Evolutionary conservation across 2,113 vertebrate genomes (phyloP).

Genomic region (Uria lomvia): DNA sequence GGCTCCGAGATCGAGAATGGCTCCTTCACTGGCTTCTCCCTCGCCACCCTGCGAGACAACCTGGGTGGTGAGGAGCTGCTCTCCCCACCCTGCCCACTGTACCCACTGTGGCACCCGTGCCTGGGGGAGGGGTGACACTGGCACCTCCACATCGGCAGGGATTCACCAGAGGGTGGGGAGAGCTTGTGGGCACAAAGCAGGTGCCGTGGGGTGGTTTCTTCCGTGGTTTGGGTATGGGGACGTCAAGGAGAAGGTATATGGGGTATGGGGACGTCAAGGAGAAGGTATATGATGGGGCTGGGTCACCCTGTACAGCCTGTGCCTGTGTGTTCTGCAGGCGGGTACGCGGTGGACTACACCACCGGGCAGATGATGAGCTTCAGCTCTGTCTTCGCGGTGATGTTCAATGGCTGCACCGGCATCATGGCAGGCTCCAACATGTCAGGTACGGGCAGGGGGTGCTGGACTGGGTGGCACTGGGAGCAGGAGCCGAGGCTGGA

Average conservation of each 20-base stretch:
- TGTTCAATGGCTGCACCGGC: constrained; percentile 90
- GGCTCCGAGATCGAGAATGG: constrained; percentile 54
- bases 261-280: neutral
- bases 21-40: constrained; percentile 84
- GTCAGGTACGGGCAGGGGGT: constrained; percentile 72
- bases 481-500: neutral
- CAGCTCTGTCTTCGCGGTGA: constrained; percentile 83
- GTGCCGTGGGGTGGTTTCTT: neutral
- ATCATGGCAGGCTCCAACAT: constrained; percentile 92
- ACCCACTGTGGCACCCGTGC: fast-evolving
- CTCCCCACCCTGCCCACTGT: fast-evolving
- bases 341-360: constrained; percentile 81
- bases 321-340: constrained; percentile 44
- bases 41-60: constrained; percentile 80
- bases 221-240: neutral
- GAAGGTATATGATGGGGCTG: neutral
- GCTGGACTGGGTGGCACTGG: neutral
- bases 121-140: neutral
- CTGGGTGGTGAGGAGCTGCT: constrained; percentile 72
- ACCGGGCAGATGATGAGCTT: constrained; percentile 80
- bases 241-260: neutral
- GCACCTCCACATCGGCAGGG: neutral
- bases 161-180: neutral
- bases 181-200: neutral
- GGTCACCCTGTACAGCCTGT: neutral